These are phyloP conservation scores for Brachirus orientalis DNA, from an alignment of 2,113 vertebrate species.

Conservation along the genomic window DNA sequence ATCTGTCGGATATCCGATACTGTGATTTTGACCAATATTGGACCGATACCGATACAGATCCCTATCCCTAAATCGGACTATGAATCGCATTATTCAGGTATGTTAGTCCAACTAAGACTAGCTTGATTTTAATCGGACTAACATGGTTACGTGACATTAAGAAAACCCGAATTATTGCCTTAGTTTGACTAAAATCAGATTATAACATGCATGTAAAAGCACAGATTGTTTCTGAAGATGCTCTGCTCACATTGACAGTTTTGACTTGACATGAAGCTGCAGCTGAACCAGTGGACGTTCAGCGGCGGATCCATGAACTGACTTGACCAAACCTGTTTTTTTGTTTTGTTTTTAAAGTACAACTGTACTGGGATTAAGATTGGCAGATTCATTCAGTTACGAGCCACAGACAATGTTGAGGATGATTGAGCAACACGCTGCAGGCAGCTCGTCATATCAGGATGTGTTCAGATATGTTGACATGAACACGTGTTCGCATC, in stretches of 20 bases:
- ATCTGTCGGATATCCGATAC: no score
- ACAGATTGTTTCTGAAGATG: conserved; percentile 37
- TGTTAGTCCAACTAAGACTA: no score
- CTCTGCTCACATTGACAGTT: conserved; percentile 55
- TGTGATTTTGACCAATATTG: no score
- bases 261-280: conserved; percentile 46
- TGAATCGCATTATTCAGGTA: no score
- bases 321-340: conserved; percentile 26
- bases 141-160: no score
- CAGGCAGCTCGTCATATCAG: conserved; percentile 47
- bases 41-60: no score
- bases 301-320: conserved; percentile 40
- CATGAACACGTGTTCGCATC: not conserved
- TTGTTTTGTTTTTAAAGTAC: no score
- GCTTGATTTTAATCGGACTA: no score
- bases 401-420: conserved; percentile 37
- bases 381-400: conserved; percentile 30
- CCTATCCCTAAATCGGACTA: no score
- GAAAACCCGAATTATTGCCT: no score
- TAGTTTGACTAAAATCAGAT: no score
- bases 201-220: no score
- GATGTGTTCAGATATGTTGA: conserved; percentile 32
- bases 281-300: conserved; percentile 48
- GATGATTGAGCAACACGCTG: conserved; percentile 39
- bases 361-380: conserved; percentile 17